Base-by-base conservation (phyloP, 2,797 vertebrate genomes). In the Melanotaenia boesemani region DNA sequence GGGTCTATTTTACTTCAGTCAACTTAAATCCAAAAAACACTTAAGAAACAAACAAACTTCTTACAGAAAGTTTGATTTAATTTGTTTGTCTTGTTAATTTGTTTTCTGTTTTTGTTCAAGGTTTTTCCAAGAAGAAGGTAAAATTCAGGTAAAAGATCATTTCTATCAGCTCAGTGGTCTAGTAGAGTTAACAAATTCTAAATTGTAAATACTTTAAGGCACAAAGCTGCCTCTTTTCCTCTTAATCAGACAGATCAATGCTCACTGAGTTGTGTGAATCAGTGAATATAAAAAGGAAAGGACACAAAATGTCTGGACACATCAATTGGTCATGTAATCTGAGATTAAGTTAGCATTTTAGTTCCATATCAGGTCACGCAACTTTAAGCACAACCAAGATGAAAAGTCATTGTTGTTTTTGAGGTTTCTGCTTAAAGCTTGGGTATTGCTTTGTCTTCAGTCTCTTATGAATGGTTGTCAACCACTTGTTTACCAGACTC, bases 401-500 rank as follows among this genome's bases (percentile, higher is more conserved):
- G n/a, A 34, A 18, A 9, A 26, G 13, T 16, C 16, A 15, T 4
- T 26, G 32, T 24, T 65, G n/a, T 34, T 67, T 10, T 32, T 57
- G 7, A 41, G 12, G 16, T 9, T 16, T 46, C 26, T 34, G 2
- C 55, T 44, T 36, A 2, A 30, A 44, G 7, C 48, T 22, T 55
- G 26, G 2, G 0, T 58, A 11, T 26, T 20, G 2, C 6, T n/a
- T 28, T 44, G 18, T 63, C 0, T 67, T 63, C 22, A 41, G 8
- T 7, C 1, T 52, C 22, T 36, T 50, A 46, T 37, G 22, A 32
- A 2, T 63, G 11, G 4, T 39, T 67, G n/a, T 4, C 32, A 44
- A 54, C 44, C 59, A 58, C 22, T 32, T 82, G 50, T 74, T 76
- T 73, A 78, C 41, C 57, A 67, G 58, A 74, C 55, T 66, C 39